Percentiles rank a stretch among this genome's conserved stretches.
Evolutionary conservation across 2,888 invertebrate species (phyloP).

Genomic region (Odiellus spinosus): DNA sequence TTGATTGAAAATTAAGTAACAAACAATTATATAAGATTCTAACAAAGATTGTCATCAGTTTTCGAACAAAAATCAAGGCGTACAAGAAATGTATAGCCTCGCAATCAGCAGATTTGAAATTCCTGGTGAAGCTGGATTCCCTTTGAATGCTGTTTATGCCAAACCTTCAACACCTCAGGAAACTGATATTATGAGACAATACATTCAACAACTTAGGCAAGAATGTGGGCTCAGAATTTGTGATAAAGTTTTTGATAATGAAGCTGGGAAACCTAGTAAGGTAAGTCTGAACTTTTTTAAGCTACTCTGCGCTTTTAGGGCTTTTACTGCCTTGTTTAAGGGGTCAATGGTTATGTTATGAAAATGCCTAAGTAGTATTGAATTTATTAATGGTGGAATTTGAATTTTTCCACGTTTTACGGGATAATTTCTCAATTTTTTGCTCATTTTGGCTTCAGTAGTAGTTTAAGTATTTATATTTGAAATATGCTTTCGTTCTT

Average conservation of each 20-base stretch:
- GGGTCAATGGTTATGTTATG: neutral
- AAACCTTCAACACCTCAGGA: constrained; percentile 63
- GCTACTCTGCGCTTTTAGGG: neutral
- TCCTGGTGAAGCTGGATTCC: constrained; percentile 75
- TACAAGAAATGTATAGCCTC: constrained; percentile 89
- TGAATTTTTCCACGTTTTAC: too few species aligned
- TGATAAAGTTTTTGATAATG: constrained; percentile 75
- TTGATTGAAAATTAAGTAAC: neutral
- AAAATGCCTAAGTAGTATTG: too few species aligned
- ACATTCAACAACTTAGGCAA: constrained; percentile 83
- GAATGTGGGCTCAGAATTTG: constrained; percentile 82
- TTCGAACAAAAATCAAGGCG: constrained; percentile 63
- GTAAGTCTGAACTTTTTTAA: constrained; percentile 22
- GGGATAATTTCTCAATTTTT: too few species aligned
- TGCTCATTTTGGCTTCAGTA: too few species aligned
- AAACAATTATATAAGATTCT: too few species aligned
- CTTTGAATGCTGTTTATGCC: constrained; percentile 85
- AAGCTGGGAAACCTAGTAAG: constrained; percentile 89
- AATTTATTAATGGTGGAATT: too few species aligned
- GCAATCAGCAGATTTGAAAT: constrained; percentile 61
- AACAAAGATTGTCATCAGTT: constrained; percentile 39
- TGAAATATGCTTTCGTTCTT: too few species aligned
- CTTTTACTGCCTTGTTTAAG: neutral
- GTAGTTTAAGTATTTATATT: too few species aligned
- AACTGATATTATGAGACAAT: constrained; percentile 76